Base-by-base conservation (phyloP, 1,140 invertebrate genomes). In the Drosophila elegans region DNA sequence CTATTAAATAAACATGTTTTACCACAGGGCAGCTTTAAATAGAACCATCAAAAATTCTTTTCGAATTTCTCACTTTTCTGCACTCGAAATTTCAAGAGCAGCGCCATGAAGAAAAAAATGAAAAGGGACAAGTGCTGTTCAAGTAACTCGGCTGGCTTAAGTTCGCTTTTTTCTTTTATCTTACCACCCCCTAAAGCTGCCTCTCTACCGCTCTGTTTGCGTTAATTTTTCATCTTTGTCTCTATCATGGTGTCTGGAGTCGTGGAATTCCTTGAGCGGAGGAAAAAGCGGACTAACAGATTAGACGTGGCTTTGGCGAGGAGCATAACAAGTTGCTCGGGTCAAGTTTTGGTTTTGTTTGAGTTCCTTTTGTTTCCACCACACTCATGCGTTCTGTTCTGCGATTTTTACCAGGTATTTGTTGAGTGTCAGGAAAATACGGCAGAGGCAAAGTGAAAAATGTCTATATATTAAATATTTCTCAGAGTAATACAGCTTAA, bases 301-400 rank as follows among this genome's bases (percentile, higher is more conserved):
- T 64, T 49, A 66, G 44, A 67, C 34, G 60, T 38, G 34, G 51
- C 38, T 41, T 68, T 53, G 27, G 36, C n/a, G 34, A 41, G 46
- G 21, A 51, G 32, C 45, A 41, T 54, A 68, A 54, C 39, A 69
- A 69, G 66, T 68, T 39, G 39, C 63, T 69, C 64, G 39, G 67
- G 67, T 71, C 67, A 68, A 68, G 60, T 54, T 38, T 68, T 62
- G 41, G 54, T 68, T 68, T 68, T 66, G 66, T 69, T 69, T 55
- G 41, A 69, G 62, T 68, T 69, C 25, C 46, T 66, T 67, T 68
- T 44, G 62, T 29, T 21, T 67, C 38, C 38, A 38, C 10, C 60
- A 16, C 36, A 64, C 45, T 74, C 25, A 34, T 57, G 34, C 45
- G 27, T 75, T 44, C 41, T 36, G 38, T 75, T 57, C 45, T 13